Evolutionary conservation across 2,888 invertebrate genomes (phyloP), one percentile per base, ranked within the genome.

Genomic region (Erpobdella octoculata): DNA sequence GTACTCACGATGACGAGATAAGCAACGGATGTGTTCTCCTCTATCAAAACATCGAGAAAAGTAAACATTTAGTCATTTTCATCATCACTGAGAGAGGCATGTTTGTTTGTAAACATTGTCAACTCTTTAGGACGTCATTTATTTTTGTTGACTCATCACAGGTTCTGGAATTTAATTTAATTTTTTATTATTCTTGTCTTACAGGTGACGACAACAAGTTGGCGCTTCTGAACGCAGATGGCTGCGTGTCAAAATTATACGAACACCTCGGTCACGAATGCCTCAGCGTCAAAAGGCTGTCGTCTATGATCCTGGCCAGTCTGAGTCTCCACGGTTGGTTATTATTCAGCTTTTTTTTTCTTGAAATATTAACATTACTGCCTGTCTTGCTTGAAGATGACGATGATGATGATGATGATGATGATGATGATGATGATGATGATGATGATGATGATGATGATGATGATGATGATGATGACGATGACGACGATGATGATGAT

Each of bases 391-490:
- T n/a, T 41, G 66, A 9, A n/a, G 38, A 66, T 66, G 66, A 38
- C 38, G 68, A 38, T 68, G 68, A 41, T 46, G 68, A 41, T 31
- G 68, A 53, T 46, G 48, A 68, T 48, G 48, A 68, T 48, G 68
- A 48, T 68, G 68, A 48, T 48, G 68, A 48, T 46, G 68, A 53
- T 68, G 35, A 53, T 68, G 35, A 41, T 53, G 53, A 68, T 68
- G 68, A 68, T 28, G 53, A 68, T 48, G 68, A 68, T 41, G 35
- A 53, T 68, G 53, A 68, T 53, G 68, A 68, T 68, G 53, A 68
- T 68, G 68, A 53, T 48, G 53, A 58, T 58, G 58, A 58, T 58
- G 58, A 58, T 9, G 58, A 58, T 58, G 58, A 58, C 28, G 58
- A 58, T 58, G 58, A 58, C 28, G 58, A 58, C 6, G 58, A 58